phyloP scores from a whole-genome alignment of 2,888 invertebrate species.

The Strigamia transsilvanica region DNA sequence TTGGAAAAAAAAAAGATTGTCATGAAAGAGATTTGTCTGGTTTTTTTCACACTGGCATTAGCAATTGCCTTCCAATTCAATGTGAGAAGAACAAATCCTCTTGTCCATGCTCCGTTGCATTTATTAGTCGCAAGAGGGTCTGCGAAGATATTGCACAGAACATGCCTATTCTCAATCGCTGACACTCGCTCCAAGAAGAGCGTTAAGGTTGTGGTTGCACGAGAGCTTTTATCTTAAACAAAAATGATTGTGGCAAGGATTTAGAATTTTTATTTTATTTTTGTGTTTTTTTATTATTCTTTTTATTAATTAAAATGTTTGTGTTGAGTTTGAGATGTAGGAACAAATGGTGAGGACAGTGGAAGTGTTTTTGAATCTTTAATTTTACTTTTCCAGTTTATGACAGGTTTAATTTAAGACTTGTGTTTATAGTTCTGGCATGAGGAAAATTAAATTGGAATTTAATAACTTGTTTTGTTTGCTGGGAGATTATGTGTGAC shows the following conservation, averaged over 20 bases:
- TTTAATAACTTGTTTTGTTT: too few relatives aligned
- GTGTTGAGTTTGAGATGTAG: not conserved
- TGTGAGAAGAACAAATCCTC: not conserved
- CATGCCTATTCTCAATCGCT: slow-evolving; percentile 13
- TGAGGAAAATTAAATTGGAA: not conserved
- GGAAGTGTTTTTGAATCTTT: not conserved
- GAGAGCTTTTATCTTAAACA: not conserved
- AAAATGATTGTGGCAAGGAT: not conserved
- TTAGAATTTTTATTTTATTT: not conserved
- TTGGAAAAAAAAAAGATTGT: not conserved
- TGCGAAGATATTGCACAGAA: not conserved
- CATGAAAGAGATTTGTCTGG: slow-evolving; percentile 12
- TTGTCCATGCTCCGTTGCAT: slow-evolving; percentile 10
- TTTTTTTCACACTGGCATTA: slow-evolving; percentile 10
- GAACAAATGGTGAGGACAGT: not conserved
- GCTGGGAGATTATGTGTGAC: not conserved
- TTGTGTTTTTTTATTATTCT: too few relatives aligned
- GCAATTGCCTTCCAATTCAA: not conserved
- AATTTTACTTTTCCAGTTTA: not conserved
- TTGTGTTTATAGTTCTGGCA: not conserved
- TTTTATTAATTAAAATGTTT: not conserved
- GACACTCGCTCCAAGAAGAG: not conserved
- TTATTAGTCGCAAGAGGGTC: slow-evolving; percentile 11
- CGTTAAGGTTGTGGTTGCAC: not conserved
- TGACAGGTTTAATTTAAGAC: slow-evolving; percentile 20